Conservation (phyloP, 2,113 vertebrate genomes). For the Bostrychus sinensis region DNA sequence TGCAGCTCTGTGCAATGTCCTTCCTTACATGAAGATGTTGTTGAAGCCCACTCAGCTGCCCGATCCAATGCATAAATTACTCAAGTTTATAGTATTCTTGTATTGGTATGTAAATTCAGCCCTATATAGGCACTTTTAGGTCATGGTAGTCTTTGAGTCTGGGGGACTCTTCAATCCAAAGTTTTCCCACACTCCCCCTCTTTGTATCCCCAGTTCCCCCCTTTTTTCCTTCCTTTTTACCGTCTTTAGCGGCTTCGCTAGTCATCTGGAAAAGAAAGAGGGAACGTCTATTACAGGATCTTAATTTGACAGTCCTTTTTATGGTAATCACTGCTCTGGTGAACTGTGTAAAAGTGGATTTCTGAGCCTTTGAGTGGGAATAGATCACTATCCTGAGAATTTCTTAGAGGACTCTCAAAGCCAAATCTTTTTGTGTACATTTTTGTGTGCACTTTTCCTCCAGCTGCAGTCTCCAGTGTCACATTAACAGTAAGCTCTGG, state of each 20-base stretch:
- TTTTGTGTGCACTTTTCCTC: conserved; percentile 34
- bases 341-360: conserved; percentile 11
- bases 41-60: conserved; percentile 8
- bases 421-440: conserved; percentile 8
- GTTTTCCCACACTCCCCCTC: conserved; percentile 72
- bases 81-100: conserved; percentile 44
- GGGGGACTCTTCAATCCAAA: conserved; percentile 49
- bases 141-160: conserved; percentile 56
- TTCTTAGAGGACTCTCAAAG: background rate
- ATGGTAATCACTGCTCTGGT: conserved; percentile 36
- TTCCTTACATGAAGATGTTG: conserved; percentile 10
- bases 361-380: background rate
- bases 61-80: conserved; percentile 39
- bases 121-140: conserved; percentile 42
- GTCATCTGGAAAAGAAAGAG: conserved; percentile 50
- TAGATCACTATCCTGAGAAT: conserved; percentile 10
- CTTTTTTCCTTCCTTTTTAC: conserved; percentile 46
- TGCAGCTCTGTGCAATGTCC: conserved; percentile 10
- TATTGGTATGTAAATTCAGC: conserved; percentile 78
- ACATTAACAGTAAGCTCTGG: conserved; percentile 48
- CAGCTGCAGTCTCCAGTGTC: conserved; percentile 61
- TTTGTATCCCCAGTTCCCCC: conserved; percentile 39
- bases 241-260: conserved; percentile 37
- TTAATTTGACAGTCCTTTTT: conserved; percentile 45
- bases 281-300: conserved; percentile 55